Evolutionary conservation across 2,113 vertebrate species (phyloP).

Genomic region (Ophthalmolycus amberensis): DNA sequence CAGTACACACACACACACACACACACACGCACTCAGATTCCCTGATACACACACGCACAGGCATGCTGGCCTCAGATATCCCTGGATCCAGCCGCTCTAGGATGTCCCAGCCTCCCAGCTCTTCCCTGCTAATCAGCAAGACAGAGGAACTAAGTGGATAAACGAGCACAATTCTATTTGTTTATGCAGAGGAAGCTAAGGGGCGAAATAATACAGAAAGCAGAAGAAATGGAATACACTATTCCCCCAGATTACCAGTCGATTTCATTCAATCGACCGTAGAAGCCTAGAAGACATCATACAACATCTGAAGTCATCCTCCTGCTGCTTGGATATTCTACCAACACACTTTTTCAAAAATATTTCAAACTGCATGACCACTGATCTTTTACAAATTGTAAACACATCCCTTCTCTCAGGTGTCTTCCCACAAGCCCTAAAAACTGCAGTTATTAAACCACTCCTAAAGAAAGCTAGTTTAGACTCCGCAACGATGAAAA

Average conservation of each 20-base stretch:
- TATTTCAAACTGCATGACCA: too few relatives aligned
- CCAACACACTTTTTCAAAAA: too few relatives aligned
- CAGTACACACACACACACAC: conserved; percentile 23
- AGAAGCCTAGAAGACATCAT: too few relatives aligned
- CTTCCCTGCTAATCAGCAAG: conserved; percentile 67
- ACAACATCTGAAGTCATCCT: too few relatives aligned
- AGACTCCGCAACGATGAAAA: too few relatives aligned
- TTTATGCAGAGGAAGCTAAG: conserved; percentile 61
- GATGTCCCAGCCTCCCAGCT: conserved; percentile 63
- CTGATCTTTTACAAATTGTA: too few relatives aligned
- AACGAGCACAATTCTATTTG: conserved; percentile 65
- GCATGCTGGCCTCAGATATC: conserved; percentile 62
- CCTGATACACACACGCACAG: background rate
- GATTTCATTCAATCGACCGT: too few relatives aligned
- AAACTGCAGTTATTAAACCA: too few relatives aligned
- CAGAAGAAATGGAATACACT: conserved; percentile 55
- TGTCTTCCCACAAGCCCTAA: too few relatives aligned
- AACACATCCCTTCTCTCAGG: too few relatives aligned
- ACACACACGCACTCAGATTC: conserved; percentile 17
- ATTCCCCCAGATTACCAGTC: conserved; percentile 66
- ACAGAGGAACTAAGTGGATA: conserved; percentile 73
- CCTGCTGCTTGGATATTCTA: too few relatives aligned
- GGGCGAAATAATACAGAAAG: conserved; percentile 35
- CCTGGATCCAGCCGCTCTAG: conserved; percentile 68
- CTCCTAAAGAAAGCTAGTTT: too few relatives aligned